Evolutionary conservation across 2,797 vertebrate genomes (phyloP).

Genomic region (Muscicapa striata): DNA sequence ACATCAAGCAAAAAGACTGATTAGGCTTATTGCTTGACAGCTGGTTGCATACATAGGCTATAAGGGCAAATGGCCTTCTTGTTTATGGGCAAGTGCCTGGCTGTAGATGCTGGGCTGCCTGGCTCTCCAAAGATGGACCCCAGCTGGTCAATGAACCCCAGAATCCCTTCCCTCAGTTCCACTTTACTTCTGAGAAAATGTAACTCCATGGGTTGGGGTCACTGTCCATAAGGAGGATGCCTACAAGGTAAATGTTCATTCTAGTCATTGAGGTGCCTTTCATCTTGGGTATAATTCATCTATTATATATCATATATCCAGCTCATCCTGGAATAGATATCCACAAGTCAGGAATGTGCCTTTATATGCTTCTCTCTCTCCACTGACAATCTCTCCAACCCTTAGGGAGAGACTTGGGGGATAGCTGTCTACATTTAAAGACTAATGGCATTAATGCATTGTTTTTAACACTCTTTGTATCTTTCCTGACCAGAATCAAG

Average conservation of each 20-base stretch:
- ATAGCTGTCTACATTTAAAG: not conserved
- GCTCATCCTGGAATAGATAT: not conserved
- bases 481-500: not conserved
- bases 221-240: not conserved
- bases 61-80: not conserved
- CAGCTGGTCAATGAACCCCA: not conserved
- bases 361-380: not conserved
- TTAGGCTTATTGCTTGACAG: not conserved
- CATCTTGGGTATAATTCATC: not conserved
- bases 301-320: not conserved
- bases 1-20: not conserved
- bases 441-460: not conserved
- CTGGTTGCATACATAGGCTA: not conserved
- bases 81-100: not conserved
- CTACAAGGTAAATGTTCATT: not conserved
- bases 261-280: not conserved
- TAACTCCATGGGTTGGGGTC: fast-evolving
- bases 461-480: not conserved
- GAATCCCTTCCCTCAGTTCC: not conserved
- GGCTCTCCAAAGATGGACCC: not conserved
- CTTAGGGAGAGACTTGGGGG: not conserved
- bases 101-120: not conserved
- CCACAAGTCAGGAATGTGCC: not conserved
- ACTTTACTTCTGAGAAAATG: not conserved
- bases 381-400: not conserved